Evolutionary conservation across 1,140 invertebrate species (phyloP).

Genomic region (Coelopa frigida): DNA sequence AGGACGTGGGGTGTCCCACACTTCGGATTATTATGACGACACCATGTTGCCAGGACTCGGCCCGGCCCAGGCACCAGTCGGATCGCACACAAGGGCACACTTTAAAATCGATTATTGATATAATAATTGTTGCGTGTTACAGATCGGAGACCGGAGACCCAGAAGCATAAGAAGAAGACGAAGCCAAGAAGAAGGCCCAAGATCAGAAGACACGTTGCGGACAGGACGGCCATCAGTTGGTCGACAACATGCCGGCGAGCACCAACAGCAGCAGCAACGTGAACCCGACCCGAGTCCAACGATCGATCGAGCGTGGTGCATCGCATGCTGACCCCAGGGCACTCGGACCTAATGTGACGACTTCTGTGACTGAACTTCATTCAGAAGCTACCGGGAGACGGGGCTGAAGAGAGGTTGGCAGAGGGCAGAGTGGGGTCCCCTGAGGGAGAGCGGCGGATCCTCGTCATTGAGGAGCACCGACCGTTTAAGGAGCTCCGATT

Average conservation of each 20-base stretch:
- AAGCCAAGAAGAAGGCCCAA: constrained; percentile 5
- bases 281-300: too few species aligned
- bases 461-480: too few species aligned
- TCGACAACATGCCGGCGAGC: not conserved
- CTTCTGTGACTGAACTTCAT: constrained; percentile 19
- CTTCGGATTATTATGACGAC: too few species aligned
- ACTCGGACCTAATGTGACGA: constrained; percentile 17
- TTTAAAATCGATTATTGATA: constrained; percentile 16
- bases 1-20: too few species aligned
- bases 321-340: constrained; percentile 12
- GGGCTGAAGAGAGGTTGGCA: too few species aligned
- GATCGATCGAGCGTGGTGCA: constrained; percentile 1
- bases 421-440: too few species aligned
- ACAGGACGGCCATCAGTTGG: not conserved
- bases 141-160: not conserved
- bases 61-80: too few species aligned
- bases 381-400: too few species aligned
- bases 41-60: too few species aligned
- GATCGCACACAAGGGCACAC: not conserved
- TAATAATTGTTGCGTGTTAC: constrained; percentile 10
- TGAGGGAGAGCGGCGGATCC: too few species aligned
- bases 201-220: not conserved
- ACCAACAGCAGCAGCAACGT: too few species aligned
- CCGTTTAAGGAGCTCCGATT: too few species aligned
- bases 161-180: not conserved